Percentiles rank a stretch among this genome's conserved stretches.
Evolutionary conservation across 2,797 vertebrate genomes (phyloP).

Genomic region (Anguilla pacifica): DNA sequence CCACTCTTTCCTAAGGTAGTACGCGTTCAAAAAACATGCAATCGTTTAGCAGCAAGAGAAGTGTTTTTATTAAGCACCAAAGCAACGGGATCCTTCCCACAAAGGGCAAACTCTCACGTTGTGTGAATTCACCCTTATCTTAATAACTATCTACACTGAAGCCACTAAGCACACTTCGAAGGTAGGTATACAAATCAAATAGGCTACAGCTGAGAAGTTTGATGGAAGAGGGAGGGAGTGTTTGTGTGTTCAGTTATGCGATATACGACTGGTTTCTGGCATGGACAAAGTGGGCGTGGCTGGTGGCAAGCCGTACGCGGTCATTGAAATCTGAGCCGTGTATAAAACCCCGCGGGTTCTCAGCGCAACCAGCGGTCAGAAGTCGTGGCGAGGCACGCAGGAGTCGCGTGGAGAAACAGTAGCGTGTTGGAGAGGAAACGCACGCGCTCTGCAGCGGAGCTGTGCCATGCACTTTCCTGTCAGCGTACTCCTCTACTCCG

Average conservation of each 20-base stretch:
- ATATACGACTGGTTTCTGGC: conserved; percentile 27
- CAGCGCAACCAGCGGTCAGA: not conserved
- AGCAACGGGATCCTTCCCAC: no score
- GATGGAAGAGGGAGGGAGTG: not conserved
- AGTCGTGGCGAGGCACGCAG: not conserved
- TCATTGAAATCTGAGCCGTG: conserved; percentile 57
- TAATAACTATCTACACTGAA: no score
- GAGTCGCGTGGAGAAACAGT: not conserved
- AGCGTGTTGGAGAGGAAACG: conserved; percentile 10
- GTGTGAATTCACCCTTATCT: no score
- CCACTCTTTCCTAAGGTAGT: no score
- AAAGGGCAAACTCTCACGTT: no score
- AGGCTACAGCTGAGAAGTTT: no score
- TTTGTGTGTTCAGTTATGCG: conserved; percentile 13
- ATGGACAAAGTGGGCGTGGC: conserved; percentile 42
- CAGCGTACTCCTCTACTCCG: conserved; percentile 43
- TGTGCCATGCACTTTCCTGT: conserved; percentile 63
- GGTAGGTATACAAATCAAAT: no score
- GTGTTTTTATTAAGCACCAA: no score
- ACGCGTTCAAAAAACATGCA: no score
- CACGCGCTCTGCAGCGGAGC: conserved; percentile 52
- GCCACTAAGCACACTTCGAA: no score
- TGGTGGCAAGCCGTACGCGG: conserved; percentile 45
- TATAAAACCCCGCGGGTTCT: conserved; percentile 54
- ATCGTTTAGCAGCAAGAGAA: no score